phyloP scores from a whole-genome alignment of 64 coral and sea anemone genomes.

The Porites australiensis region DNA sequence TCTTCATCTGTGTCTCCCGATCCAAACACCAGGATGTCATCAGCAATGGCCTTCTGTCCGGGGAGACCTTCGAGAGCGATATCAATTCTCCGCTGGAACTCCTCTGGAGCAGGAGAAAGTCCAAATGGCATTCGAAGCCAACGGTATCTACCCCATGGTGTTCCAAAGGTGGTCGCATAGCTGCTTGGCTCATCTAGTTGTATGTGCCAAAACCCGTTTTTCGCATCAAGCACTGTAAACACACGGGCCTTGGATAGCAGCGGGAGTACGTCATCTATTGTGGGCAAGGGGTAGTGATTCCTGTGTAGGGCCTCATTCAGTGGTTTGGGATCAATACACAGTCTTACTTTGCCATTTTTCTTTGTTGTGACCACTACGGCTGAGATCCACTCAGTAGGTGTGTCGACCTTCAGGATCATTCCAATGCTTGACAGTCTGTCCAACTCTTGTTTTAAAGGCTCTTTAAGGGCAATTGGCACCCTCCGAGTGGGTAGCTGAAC shows the following conservation, averaged over 20 bases:
- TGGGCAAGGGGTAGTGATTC: not conserved
- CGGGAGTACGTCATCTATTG: constrained; percentile 15
- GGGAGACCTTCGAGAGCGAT: constrained; percentile 15
- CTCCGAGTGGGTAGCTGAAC: constrained; percentile 40
- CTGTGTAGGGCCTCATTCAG: constrained; percentile 6
- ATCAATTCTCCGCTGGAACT: constrained; percentile 60
- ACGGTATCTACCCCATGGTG: constrained; percentile 39
- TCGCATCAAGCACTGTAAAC: constrained; percentile 44
- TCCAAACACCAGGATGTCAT: too few species aligned
- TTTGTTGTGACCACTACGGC: constrained; percentile 4
- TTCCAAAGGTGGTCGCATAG: constrained; percentile 46
- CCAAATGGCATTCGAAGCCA: constrained; percentile 73
- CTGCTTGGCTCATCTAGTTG: constrained; percentile 24
- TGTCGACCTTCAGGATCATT: constrained; percentile 46
- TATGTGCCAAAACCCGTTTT: constrained; percentile 53
- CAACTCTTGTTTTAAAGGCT: constrained; percentile 50
- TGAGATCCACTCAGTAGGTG: constrained; percentile 37
- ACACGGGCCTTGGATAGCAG: constrained; percentile 14
- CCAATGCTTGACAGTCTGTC: constrained; percentile 32
- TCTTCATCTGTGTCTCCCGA: too few species aligned
- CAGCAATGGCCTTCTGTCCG: too few species aligned
- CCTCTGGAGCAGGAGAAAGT: constrained; percentile 46
- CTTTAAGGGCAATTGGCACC: constrained; percentile 49
- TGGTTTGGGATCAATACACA: constrained; percentile 5
- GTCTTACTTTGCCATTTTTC: constrained; percentile 20